phyloP scores from a whole-genome alignment of 1,140 invertebrate genomes.

The Ladona fulva region DNA sequence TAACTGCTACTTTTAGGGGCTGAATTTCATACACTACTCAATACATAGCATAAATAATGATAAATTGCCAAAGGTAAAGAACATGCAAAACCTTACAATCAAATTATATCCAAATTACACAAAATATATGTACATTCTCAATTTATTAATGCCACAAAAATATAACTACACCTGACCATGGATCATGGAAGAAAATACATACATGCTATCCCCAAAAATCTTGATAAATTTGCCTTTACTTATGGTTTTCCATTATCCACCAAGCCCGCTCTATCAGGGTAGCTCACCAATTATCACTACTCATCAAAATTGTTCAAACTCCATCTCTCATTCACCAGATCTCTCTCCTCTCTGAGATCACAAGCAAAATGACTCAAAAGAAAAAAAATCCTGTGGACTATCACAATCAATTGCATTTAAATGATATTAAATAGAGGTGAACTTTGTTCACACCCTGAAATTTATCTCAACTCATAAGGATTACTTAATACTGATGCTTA shows the following conservation, averaged over 20 bases:
- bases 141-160: background rate
- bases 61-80: too few species aligned
- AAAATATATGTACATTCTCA: background rate
- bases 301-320: background rate
- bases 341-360: background rate
- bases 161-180: background rate
- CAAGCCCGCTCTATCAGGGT: too few species aligned
- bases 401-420: background rate
- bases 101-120: background rate
- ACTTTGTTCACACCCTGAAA: background rate
- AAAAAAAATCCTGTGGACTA: background rate
- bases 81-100: background rate
- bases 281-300: too few species aligned
- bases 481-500: background rate
- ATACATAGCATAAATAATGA: too few species aligned
- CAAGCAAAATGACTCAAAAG: background rate
- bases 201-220: background rate
- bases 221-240: too few species aligned
- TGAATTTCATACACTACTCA: too few species aligned
- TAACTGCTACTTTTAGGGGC: too few species aligned
- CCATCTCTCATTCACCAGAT: background rate
- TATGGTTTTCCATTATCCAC: too few species aligned
- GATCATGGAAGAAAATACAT: background rate
- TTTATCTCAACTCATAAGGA: background rate
- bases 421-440: background rate